Conservation (phyloP, 2,797 vertebrate species). For the Sylvilagus floridanus region DNA sequence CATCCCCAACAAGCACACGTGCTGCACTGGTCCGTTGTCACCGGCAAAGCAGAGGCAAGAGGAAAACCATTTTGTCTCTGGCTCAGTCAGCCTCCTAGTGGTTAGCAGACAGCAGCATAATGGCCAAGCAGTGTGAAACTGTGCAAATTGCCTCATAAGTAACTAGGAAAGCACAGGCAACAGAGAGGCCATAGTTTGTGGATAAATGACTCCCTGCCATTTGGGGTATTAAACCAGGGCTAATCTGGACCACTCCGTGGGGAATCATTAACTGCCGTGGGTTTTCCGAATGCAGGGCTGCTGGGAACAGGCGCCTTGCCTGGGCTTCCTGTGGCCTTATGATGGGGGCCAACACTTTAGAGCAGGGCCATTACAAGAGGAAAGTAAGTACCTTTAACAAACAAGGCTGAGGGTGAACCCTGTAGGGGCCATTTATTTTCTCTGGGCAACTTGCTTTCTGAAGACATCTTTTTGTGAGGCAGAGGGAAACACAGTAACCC, state of each 20-base stretch:
- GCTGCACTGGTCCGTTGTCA: not conserved
- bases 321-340: conserved; percentile 47
- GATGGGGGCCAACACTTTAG: conserved; percentile 77
- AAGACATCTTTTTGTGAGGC: conserved; percentile 43
- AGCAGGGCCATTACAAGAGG: conserved; percentile 51
- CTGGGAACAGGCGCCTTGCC: conserved; percentile 63
- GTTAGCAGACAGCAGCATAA: conserved; percentile 85
- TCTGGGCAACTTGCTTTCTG: conserved; percentile 51
- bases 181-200: conserved; percentile 80
- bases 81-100: conserved; percentile 73
- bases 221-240: conserved; percentile 85
- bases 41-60: not conserved
- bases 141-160: conserved; percentile 89
- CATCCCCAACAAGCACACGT: not conserved
- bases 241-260: conserved; percentile 84
- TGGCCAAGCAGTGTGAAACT: conserved; percentile 87
- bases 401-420: not conserved
- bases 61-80: conserved; percentile 73
- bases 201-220: conserved; percentile 87
- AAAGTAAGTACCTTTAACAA: conserved; percentile 74
- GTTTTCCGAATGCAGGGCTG: conserved; percentile 81
- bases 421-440: not conserved
- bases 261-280: conserved; percentile 86
- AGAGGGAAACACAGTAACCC: conserved; percentile 21
- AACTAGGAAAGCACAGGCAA: conserved; percentile 86